Base-by-base conservation (phyloP, 2,113 vertebrate species). In the Xenopus laevis region DNA sequence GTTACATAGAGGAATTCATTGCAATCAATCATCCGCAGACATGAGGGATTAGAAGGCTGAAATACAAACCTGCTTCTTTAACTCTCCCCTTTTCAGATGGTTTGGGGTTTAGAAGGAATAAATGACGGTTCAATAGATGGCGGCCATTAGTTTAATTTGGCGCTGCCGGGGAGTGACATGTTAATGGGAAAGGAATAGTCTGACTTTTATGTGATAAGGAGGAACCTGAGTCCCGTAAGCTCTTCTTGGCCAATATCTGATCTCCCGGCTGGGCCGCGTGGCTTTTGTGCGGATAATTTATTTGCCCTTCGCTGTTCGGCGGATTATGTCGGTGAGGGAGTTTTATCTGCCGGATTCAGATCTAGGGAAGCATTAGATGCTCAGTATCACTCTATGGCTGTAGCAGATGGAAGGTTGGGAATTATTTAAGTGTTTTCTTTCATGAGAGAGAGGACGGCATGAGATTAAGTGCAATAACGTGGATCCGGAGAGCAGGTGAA, bases 71-170 rank as follows among this genome's bases (percentile, higher is more conserved):
- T 40, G 33, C 33, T 9, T 40, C 33, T 40, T 1, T 40, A 40
- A 40, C 33, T 40, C 33, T 40, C n/a, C 33, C 55, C 59, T 71
- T 71, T 62, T 71, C 70, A 62, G 70, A 71, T 71, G 58, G 23
- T 62, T 62, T 9, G 33, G 33, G 58, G 55, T 18, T 71, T 71
- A 60, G 61, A 20, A 30, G 70, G 23, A 71, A 62, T 62, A 12
- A 47, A 62, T 50, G 45, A 20, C 45, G 27, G 58, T 52, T 62
- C 9, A 45, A 13, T 52, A 40, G 46, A 18, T 47, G 11, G 23
- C 6, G 10, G 68, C 57, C 55, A 18, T 62, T 15, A 21, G 47
- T 52, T 63, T 60, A 40, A 20, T 64, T n/a, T 33, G 52, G n/a
- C n/a, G n/a, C n/a, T n/a, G n/a, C n/a, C n/a, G n/a, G n/a, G 70